Base-by-base conservation (phyloP, 2,113 vertebrate genomes). In the Galbula dea region DNA sequence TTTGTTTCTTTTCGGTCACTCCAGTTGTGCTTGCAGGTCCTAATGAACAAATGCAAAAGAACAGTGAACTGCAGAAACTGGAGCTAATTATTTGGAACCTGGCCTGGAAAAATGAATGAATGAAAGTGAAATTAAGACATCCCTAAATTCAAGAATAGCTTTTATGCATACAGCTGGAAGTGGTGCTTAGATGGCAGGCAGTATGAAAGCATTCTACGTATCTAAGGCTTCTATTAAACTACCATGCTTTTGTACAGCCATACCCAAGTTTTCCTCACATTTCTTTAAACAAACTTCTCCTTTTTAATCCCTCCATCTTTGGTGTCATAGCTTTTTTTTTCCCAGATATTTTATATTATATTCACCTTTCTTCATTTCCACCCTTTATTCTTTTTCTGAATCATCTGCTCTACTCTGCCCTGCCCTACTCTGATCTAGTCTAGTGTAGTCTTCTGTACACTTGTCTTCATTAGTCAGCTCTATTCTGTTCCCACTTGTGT, bases 41-140 rank as follows among this genome's bases (percentile, higher is more conserved):
- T 39, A 90, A 76, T 36, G 46, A 90, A 82, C 11, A 91, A 78
- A 89, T 17, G 71, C 34, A 76, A 72, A 86, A 73, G 62, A 86
- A 67, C 4, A 78, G 65, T 39, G 9, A 80, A 86, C 10, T 81
- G 49, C 49, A 73, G 34, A 83, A 94, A 89, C 5, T 73, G 12
- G 18, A 87, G 23, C 16, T 75, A 75, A 57, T 73, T 76, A 89
- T 66, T 34, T 67, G 54, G 45, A 89, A 86, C 4, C 2, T 54
- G 54, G 29, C 15, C 37, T 61, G 16, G 32, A 86, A 90, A 86
- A 90, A 84, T 26, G 7, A 72, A 90, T 57, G 41, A 67, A 57
- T 65, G 20, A 78, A 75, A 41, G 11, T 1, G 1, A 89, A 89
- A 82, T 32, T 52, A 88, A 72, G 57, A 71, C 13, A 63, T 10